Evolutionary conservation across 2,888 invertebrate genomes (phyloP).

Genomic region (Globia sparganii): DNA sequence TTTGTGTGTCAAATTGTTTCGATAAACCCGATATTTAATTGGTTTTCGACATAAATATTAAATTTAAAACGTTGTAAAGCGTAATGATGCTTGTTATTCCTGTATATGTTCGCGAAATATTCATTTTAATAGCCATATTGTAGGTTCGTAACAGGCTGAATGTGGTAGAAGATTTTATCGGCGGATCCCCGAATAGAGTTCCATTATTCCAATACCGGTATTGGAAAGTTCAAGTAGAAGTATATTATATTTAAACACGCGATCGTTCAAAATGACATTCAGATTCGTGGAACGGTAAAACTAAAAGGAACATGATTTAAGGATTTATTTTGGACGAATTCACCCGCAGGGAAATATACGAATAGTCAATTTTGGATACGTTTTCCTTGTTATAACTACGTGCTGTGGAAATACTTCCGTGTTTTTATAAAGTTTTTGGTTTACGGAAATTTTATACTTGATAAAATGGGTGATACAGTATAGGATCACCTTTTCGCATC

Average conservation of each 20-base stretch:
- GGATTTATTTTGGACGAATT: conserved; percentile 36
- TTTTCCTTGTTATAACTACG: conserved; percentile 19
- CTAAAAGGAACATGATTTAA: conserved; percentile 41
- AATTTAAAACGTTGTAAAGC: conserved; percentile 45
- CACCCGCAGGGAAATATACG: conserved; percentile 25
- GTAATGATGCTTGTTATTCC: conserved; percentile 36
- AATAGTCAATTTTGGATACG: conserved; percentile 31
- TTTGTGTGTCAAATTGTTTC: conserved; percentile 56
- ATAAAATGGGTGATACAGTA: not conserved
- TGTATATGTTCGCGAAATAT: conserved; percentile 30
- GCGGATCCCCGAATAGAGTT: conserved; percentile 29
- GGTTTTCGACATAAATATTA: conserved; percentile 46
- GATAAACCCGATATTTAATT: conserved; percentile 53
- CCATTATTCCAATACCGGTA: conserved; percentile 23
- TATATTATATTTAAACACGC: conserved; percentile 35
- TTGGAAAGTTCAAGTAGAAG: conserved; percentile 29
- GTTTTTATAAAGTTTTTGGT: not conserved
- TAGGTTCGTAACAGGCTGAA: not conserved
- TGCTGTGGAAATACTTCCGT: not conserved
- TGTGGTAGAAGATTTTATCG: conserved; percentile 46
- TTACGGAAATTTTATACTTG: not conserved
- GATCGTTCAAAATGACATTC: conserved; percentile 46
- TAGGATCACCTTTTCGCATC: not conserved
- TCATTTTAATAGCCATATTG: conserved; percentile 47
- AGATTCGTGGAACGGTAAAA: conserved; percentile 21